Percentiles rank a stretch among this genome's conserved stretches.
Evolutionary conservation across 2,113 vertebrate genomes (phyloP).

Genomic region (Neogale vison): DNA sequence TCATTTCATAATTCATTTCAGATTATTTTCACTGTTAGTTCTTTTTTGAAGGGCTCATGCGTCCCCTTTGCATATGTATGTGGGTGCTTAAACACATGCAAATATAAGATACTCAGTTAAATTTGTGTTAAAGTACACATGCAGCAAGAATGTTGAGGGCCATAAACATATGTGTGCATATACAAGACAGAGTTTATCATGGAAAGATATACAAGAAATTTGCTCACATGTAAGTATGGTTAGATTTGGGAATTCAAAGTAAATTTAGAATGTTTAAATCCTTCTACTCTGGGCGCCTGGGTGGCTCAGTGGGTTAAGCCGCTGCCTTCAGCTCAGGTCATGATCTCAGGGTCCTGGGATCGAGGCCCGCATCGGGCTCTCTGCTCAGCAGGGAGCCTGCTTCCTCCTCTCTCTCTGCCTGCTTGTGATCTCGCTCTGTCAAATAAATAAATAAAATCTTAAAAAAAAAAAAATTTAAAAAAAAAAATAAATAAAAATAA

Average conservation of each 20-base stretch:
- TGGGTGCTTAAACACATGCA: background rate
- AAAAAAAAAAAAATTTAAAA: no score
- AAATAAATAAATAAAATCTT: no score
- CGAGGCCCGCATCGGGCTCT: no score
- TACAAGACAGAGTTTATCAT: background rate
- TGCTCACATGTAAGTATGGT: background rate
- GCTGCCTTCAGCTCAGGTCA: no score
- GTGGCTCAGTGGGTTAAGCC: no score
- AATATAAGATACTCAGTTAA: background rate
- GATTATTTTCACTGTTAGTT: no score
- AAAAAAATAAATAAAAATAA: no score
- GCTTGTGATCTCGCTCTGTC: no score
- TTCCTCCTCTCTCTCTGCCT: no score
- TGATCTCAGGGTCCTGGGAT: no score
- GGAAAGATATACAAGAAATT: background rate
- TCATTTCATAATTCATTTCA: no score
- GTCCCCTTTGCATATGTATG: background rate
- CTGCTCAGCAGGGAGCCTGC: no score
- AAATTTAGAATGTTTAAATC: background rate
- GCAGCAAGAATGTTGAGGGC: background rate
- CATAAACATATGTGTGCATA: background rate
- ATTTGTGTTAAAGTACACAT: background rate
- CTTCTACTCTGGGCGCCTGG: background rate
- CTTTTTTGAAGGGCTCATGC: background rate
- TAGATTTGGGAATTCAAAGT: background rate